These are phyloP conservation scores for Galbula dea DNA, from an alignment of 2,113 vertebrate species.

Conservation along the genomic window DNA sequence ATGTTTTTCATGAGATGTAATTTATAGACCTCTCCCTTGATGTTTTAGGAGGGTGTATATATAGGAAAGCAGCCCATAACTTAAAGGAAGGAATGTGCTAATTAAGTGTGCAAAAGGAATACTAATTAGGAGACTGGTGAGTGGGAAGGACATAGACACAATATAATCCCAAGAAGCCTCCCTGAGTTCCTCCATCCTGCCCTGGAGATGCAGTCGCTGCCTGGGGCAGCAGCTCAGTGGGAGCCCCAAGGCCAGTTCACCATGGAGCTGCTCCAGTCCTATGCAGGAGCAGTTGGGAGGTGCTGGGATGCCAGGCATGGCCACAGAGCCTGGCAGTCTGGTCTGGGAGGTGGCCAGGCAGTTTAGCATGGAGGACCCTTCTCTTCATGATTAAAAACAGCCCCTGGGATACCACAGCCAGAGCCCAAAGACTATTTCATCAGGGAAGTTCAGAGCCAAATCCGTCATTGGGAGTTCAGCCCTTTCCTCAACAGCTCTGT, in stretches of 20 bases:
- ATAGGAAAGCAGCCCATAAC: constrained; percentile 16
- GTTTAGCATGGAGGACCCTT: neutral
- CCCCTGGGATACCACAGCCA: neutral
- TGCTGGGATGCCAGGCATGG: neutral
- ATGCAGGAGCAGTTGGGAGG: neutral
- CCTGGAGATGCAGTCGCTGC: neutral
- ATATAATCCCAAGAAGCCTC: neutral
- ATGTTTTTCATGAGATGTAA: neutral
- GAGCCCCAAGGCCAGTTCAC: neutral
- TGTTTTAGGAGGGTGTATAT: constrained; percentile 30
- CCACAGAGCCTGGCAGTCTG: accelerated
- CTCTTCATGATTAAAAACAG: neutral
- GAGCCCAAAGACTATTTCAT: neutral
- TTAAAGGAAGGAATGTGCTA: constrained; percentile 24
- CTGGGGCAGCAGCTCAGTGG: neutral
- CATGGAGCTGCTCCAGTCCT: accelerated
- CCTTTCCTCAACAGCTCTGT: neutral
- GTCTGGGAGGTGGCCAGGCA: neutral
- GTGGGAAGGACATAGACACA: neutral
- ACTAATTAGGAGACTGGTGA: neutral
- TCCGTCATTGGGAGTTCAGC: neutral
- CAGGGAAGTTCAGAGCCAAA: neutral
- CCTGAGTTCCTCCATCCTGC: neutral
- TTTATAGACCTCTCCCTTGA: constrained; percentile 38
- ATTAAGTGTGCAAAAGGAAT: constrained; percentile 38